phyloP scores from a whole-genome alignment of 64 coral and sea anemone genomes.

The Porites australiensis region DNA sequence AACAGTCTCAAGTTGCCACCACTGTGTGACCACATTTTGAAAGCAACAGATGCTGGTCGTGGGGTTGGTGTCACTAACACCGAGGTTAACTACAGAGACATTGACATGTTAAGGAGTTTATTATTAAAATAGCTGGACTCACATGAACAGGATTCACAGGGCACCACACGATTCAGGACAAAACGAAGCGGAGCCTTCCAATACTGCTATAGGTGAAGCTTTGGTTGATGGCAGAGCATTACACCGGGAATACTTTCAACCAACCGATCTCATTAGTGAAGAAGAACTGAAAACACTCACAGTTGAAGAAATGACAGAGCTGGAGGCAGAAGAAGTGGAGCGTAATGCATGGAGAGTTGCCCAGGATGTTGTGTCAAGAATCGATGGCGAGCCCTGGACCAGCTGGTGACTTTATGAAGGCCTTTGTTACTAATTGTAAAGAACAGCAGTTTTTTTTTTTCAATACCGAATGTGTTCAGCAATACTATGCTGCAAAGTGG shows the following conservation, averaged over 20 bases:
- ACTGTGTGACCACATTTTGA: not conserved
- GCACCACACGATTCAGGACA: conserved; percentile 25
- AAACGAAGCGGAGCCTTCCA: conserved; percentile 51
- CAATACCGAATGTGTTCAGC: no score
- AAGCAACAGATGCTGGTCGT: conserved; percentile 34
- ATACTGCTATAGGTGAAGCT: not conserved
- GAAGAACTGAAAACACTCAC: no score
- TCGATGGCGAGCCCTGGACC: conserved; percentile 4
- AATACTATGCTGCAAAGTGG: no score
- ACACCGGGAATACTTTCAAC: no score
- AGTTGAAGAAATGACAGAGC: conserved; percentile 38
- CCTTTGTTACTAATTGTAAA: conserved; percentile 16
- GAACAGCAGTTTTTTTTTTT: no score
- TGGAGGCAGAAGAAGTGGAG: conserved; percentile 51
- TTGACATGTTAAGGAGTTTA: not conserved
- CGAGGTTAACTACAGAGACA: conserved; percentile 70
- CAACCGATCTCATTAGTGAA: no score
- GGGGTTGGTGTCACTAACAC: conserved; percentile 71
- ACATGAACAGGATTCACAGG: conserved; percentile 33
- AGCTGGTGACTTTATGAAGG: conserved; percentile 55
- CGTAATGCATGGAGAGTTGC: conserved; percentile 37
- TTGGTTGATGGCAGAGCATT: no score
- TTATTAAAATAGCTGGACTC: not conserved
- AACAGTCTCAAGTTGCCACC: no score
- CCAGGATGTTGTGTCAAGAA: not conserved